A percentile compares a stretch with the other conserved stretches of the same genome.
Conservation (phyloP, 2,888 invertebrate species). For the Sphecodes monilicornis region DNA sequence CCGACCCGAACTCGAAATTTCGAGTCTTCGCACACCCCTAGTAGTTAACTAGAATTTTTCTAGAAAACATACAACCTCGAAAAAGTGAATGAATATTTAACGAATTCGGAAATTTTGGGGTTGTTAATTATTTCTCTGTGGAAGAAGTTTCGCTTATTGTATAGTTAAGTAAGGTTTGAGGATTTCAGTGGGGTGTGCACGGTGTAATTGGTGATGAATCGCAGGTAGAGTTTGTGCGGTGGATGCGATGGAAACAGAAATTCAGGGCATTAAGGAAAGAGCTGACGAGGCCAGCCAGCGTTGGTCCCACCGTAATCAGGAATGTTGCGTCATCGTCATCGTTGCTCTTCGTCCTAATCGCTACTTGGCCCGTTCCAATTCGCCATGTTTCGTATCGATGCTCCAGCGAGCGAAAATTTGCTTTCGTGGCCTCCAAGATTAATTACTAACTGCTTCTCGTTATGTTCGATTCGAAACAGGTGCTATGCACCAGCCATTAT, state of each 20-base stretch:
- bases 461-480: not conserved
- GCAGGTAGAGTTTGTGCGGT: not conserved
- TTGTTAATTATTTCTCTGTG: too few relatives aligned
- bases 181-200: not conserved
- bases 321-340: conserved; percentile 14
- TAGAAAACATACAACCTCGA: not conserved
- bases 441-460: not conserved
- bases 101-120: too few relatives aligned
- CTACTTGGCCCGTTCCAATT: conserved; percentile 21
- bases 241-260: not conserved
- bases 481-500: not conserved
- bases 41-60: not conserved
- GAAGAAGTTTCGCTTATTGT: not conserved
- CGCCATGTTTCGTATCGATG: not conserved
- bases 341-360: conserved; percentile 23
- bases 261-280: not conserved
- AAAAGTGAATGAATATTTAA: too few relatives aligned
- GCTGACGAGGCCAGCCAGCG: not conserved
- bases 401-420: not conserved
- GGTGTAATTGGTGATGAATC: not conserved
- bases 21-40: too few relatives aligned
- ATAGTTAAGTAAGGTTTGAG: not conserved
- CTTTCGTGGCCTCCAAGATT: not conserved
- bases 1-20: too few relatives aligned
- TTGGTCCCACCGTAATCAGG: not conserved